Evolutionary conservation across 2,888 invertebrate species (phyloP).

Genomic region (Myathropa florea): DNA sequence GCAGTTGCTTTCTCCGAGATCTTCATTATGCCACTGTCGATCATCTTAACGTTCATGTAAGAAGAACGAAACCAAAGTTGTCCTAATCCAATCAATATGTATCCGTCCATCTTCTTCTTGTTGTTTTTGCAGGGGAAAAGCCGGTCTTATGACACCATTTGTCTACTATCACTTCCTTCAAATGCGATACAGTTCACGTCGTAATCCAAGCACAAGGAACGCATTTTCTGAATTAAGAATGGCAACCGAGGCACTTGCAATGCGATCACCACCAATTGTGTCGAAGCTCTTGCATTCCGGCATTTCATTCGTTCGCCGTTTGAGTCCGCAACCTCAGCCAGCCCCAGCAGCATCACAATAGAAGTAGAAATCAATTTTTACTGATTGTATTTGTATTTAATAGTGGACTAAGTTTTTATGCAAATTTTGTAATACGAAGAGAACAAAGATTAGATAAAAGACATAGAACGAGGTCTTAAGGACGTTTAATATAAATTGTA

Average conservation of each 20-base stretch:
- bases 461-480: constrained; percentile 25
- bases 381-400: constrained; percentile 34
- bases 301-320: constrained; percentile 87
- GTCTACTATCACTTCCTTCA: constrained; percentile 98
- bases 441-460: constrained; percentile 24
- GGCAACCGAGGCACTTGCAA: constrained; percentile 86
- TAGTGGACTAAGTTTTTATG: constrained; percentile 60
- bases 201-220: constrained; percentile 97
- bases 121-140: constrained; percentile 88
- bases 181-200: constrained; percentile 94
- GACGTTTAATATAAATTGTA: constrained; percentile 29
- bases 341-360: constrained; percentile 73
- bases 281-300: constrained; percentile 83
- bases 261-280: constrained; percentile 86
- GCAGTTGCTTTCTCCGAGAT: constrained; percentile 97
- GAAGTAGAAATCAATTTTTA: constrained; percentile 6
- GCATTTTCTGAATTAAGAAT: constrained; percentile 94
- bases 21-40: constrained; percentile 91
- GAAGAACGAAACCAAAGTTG: constrained; percentile 75
- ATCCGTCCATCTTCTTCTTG: constrained; percentile 68
- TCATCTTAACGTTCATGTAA: constrained; percentile 92
- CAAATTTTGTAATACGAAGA: constrained; percentile 54
- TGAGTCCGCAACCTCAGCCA: constrained; percentile 86
- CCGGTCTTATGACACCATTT: constrained; percentile 94
- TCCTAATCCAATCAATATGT: background rate